phyloP scores from a whole-genome alignment of 2,797 vertebrate genomes.

The Falco berigora region DNA sequence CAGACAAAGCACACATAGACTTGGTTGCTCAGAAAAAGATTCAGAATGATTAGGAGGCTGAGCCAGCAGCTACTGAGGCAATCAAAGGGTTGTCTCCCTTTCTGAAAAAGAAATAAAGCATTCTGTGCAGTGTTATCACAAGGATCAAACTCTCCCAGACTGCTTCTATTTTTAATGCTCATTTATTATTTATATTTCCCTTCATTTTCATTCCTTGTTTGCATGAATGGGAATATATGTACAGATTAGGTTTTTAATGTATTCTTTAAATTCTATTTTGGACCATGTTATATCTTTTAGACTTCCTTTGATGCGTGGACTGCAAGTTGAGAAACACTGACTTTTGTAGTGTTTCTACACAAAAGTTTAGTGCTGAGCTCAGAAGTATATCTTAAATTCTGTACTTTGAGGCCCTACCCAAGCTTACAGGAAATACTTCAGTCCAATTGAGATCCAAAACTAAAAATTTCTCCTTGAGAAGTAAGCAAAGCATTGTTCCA shows the following conservation, averaged over 20 bases:
- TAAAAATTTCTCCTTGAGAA: not conserved
- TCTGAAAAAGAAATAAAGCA: not conserved
- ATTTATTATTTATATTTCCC: not conserved
- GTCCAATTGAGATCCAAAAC: not conserved
- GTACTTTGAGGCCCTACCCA: not conserved
- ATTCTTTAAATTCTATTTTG: not conserved
- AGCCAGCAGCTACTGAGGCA: not conserved
- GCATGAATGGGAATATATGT: not conserved
- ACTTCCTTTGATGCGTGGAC: not conserved
- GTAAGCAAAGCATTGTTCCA: not conserved
- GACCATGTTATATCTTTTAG: not conserved
- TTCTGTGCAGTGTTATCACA: not conserved
- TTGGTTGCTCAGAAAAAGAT: not conserved
- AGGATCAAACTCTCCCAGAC: not conserved
- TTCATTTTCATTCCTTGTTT: not conserved
- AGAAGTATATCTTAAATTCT: not conserved
- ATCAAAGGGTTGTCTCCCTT: not conserved
- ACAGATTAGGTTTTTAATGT: not conserved
- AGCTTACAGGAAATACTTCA: not conserved
- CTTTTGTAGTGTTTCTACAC: not conserved
- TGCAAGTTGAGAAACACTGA: not conserved
- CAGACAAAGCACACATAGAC: not conserved
- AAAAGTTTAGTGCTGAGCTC: not conserved
- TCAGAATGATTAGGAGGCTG: not conserved
- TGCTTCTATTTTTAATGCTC: not conserved